These are phyloP conservation scores for Drosophila neoperkinsi DNA, from an alignment of 2,888 invertebrate species.

Conservation along the genomic window DNA sequence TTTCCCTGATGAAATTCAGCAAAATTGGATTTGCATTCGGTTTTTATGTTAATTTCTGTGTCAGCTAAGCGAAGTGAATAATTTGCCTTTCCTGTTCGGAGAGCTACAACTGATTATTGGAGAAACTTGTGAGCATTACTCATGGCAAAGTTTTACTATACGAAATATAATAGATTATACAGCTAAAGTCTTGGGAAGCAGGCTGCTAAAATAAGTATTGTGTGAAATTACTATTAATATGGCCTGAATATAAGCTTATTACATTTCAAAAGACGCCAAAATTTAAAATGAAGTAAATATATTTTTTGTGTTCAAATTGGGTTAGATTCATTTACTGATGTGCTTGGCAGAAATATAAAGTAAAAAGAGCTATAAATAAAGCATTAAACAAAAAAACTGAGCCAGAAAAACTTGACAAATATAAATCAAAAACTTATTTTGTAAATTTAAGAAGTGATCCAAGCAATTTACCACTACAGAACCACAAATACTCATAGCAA, in stretches of 20 bases:
- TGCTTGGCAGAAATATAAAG: no score
- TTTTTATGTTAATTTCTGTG: slow-evolving; percentile 60
- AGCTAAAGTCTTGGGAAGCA: not conserved
- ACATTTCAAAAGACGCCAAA: not conserved
- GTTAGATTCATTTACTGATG: not conserved
- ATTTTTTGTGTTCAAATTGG: not conserved
- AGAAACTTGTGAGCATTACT: slow-evolving; percentile 28
- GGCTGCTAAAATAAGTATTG: not conserved
- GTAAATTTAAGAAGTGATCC: not conserved
- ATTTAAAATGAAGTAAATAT: not conserved
- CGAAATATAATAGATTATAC: not conserved
- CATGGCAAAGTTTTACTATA: slow-evolving; percentile 9
- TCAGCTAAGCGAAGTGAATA: slow-evolving; percentile 58
- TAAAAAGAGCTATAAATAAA: not conserved
- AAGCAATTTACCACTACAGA: not conserved
- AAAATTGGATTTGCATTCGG: slow-evolving; percentile 44
- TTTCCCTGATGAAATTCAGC: slow-evolving; percentile 39
- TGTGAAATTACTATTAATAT: slow-evolving; percentile 3
- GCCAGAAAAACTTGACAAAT: not conserved
- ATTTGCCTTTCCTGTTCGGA: slow-evolving; percentile 50
- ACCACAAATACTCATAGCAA: no score
- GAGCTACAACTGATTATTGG: slow-evolving; percentile 31
- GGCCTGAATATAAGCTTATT: not conserved
- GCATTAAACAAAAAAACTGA: not conserved
- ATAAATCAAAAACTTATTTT: not conserved